Evolutionary conservation across 1,140 invertebrate species (phyloP).

Genomic region (Galleria mellonella): DNA sequence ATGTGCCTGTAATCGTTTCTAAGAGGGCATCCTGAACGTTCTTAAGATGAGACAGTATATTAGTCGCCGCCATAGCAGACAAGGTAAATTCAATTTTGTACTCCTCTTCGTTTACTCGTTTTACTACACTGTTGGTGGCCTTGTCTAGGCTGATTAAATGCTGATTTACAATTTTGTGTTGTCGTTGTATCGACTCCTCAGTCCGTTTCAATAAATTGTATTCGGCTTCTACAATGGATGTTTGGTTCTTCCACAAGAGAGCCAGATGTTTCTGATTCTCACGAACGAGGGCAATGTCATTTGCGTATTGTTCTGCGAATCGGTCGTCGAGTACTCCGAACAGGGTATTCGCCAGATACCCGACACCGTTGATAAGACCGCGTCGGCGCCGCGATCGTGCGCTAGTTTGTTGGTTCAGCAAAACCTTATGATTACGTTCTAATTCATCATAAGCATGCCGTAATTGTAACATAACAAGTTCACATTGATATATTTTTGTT

Average conservation of each 20-base stretch:
- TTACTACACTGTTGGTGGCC: not conserved
- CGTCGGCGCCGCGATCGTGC: constrained; percentile 1
- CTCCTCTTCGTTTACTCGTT: not conserved
- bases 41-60: constrained; percentile 1
- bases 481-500: not conserved
- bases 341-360: constrained; percentile 18
- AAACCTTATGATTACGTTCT: constrained; percentile 4
- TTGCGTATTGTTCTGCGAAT: constrained; percentile 29
- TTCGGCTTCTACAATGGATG: constrained; percentile 21
- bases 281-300: constrained; percentile 16
- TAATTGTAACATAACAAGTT: constrained; percentile 7
- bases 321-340: constrained; percentile 26
- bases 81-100: not conserved
- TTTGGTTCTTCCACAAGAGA: constrained; percentile 20
- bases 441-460: constrained; percentile 5
- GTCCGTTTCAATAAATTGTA: constrained; percentile 17
- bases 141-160: not conserved
- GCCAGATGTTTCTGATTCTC: constrained; percentile 20
- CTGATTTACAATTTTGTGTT: constrained; percentile 23
- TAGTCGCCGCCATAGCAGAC: not conserved
- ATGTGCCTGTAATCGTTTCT: constrained; percentile 12
- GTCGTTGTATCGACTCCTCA: constrained; percentile 16
- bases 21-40: constrained; percentile 11
- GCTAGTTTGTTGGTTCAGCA: constrained; percentile 6
- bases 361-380: constrained; percentile 22